These are phyloP conservation scores for Rhombomys opimus DNA, from an alignment of 2,113 vertebrate genomes.

Conservation along the genomic window DNA sequence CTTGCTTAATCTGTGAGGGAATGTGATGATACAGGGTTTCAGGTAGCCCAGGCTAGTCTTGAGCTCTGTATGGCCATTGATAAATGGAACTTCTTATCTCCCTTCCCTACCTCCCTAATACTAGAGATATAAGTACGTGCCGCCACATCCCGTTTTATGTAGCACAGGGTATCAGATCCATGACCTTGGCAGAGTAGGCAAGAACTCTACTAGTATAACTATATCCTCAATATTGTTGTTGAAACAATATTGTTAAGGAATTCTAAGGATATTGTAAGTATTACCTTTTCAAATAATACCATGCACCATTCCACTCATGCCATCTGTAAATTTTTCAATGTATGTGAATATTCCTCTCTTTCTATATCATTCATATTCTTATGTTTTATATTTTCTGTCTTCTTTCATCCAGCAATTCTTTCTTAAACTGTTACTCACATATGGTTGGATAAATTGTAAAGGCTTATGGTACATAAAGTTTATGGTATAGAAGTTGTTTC, in stretches of 20 bases:
- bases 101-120: not conserved
- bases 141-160: not conserved
- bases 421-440: not conserved
- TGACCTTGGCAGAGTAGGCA: not conserved
- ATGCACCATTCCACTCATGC: not conserved
- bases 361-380: not conserved
- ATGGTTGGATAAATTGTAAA: not conserved
- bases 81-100: not conserved
- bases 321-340: not conserved
- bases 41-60: not conserved
- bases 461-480: not conserved
- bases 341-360: not conserved
- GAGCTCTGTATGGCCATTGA: not conserved
- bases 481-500: not conserved
- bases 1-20: not conserved
- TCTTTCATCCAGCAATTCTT: not conserved
- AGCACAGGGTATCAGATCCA: not conserved
- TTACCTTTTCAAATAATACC: not conserved
- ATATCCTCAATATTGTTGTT: not conserved
- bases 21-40: not conserved
- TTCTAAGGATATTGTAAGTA: not conserved
- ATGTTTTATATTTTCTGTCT: not conserved
- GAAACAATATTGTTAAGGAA: not conserved
- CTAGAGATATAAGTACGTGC: not conserved
- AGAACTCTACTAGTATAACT: not conserved